Conservation (phyloP, 2,888 invertebrate genomes). For the Meteorus cinctellus region DNA sequence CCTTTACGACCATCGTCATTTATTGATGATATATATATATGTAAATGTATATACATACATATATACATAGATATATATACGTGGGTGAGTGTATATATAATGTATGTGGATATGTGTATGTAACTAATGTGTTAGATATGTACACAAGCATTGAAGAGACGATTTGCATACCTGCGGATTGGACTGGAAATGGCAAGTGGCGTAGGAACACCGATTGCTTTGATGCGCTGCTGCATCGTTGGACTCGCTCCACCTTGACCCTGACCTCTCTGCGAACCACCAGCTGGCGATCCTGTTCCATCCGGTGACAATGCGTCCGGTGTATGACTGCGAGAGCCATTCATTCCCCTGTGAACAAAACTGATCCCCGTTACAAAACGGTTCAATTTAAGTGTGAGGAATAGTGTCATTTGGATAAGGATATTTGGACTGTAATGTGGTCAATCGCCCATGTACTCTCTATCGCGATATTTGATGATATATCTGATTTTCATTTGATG, state of each 20-base stretch:
- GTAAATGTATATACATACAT: conserved; percentile 37
- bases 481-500: too few species aligned
- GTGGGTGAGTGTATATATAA: conserved; percentile 38
- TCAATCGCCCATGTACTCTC: too few species aligned
- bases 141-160: conserved; percentile 25
- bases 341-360: conserved; percentile 75
- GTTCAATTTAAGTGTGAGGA: conserved; percentile 26
- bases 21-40: conserved; percentile 1
- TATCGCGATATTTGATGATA: too few species aligned
- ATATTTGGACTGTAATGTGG: background rate
- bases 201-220: conserved; percentile 91
- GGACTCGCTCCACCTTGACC: conserved; percentile 79
- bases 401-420: background rate
- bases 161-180: conserved; percentile 83
- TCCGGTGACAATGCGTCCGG: conserved; percentile 78
- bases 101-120: conserved; percentile 40
- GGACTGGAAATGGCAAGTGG: conserved; percentile 91
- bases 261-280: conserved; percentile 61
- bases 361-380: conserved; percentile 31
- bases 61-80: conserved; percentile 7
- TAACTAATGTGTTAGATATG: background rate
- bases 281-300: conserved; percentile 73
- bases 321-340: conserved; percentile 79
- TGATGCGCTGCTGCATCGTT: conserved; percentile 92
- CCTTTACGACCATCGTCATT: conserved; percentile 21